phyloP scores from a whole-genome alignment of 2,797 vertebrate species.

The Sebastes iracundus region DNA sequence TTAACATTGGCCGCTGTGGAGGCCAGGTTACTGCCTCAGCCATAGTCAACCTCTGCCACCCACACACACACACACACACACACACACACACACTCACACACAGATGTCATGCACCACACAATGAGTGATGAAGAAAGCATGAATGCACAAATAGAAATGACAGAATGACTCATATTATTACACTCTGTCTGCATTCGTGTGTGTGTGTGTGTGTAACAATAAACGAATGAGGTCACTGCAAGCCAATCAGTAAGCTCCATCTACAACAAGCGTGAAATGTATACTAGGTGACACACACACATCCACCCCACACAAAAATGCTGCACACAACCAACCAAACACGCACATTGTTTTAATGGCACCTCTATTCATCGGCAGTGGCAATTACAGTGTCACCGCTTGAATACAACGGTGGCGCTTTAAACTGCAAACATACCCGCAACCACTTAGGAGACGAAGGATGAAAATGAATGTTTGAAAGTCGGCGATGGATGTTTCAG shows the following conservation, averaged over 20 bases:
- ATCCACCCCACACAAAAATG: neutral
- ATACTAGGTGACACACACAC: slow-evolving; percentile 37
- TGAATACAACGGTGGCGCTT: neutral
- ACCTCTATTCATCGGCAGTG: slow-evolving; percentile 12
- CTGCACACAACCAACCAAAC: neutral
- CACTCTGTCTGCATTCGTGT: neutral
- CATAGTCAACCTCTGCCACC: slow-evolving; percentile 3
- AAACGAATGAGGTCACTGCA: slow-evolving; percentile 64
- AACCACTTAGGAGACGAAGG: slow-evolving; percentile 19
- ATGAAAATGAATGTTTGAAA: slow-evolving; percentile 22
- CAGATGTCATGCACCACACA: neutral
- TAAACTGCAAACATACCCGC: slow-evolving; percentile 7
- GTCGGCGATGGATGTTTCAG: slow-evolving; percentile 17
- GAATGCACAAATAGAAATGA: slow-evolving; percentile 26
- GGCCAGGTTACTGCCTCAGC: slow-evolving; percentile 35
- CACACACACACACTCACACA: neutral
- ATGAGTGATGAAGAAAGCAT: slow-evolving; percentile 11
- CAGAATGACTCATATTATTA: slow-evolving; percentile 47
- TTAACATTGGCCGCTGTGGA: slow-evolving; percentile 15
- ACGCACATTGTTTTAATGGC: neutral
- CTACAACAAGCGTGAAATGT: slow-evolving; percentile 50
- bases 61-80: neutral
- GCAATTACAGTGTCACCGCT: slow-evolving; percentile 23
- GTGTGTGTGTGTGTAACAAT: slow-evolving; percentile 24
- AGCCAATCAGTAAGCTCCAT: slow-evolving; percentile 55